Percentiles rank a stretch among this genome's conserved stretches.
Evolutionary conservation across 2,888 invertebrate species (phyloP).

Genomic region (Venusia cambrica): DNA sequence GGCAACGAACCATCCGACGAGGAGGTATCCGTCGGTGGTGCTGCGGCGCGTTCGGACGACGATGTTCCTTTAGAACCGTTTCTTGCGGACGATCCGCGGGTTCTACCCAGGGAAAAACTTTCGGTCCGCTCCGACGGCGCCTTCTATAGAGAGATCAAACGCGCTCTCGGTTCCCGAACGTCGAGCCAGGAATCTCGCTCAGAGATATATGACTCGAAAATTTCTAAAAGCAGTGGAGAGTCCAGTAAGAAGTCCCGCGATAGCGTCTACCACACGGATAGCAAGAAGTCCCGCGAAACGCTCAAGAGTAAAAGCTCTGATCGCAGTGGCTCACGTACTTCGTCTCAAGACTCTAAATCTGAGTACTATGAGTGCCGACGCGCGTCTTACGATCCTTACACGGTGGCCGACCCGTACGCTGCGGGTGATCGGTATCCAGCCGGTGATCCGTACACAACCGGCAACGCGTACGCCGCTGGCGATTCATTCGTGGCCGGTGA

Average conservation of each 20-base stretch:
- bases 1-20: conserved; percentile 89
- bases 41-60: conserved; percentile 84
- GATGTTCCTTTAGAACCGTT: conserved; percentile 89
- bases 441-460: conserved; percentile 38
- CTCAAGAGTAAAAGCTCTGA: conserved; percentile 83
- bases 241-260: conserved; percentile 84
- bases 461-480: conserved; percentile 46
- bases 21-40: conserved; percentile 74
- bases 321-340: conserved; percentile 82
- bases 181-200: conserved; percentile 87
- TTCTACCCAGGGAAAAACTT: conserved; percentile 86
- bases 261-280: conserved; percentile 84
- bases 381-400: conserved; percentile 58
- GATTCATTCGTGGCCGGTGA: conserved; percentile 44
- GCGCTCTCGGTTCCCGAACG: conserved; percentile 82
- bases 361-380: conserved; percentile 86
- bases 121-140: conserved; percentile 87
- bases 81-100: conserved; percentile 88
- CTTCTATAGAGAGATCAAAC: conserved; percentile 86
- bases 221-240: conserved; percentile 83
- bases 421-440: conserved; percentile 3
- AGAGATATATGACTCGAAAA: conserved; percentile 85
- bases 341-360: conserved; percentile 87
- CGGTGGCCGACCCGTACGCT: conserved; percentile 14
- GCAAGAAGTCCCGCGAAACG: conserved; percentile 84